phyloP scores from a whole-genome alignment of 2,888 invertebrate species.

The Thymelicus sylvestris region DNA sequence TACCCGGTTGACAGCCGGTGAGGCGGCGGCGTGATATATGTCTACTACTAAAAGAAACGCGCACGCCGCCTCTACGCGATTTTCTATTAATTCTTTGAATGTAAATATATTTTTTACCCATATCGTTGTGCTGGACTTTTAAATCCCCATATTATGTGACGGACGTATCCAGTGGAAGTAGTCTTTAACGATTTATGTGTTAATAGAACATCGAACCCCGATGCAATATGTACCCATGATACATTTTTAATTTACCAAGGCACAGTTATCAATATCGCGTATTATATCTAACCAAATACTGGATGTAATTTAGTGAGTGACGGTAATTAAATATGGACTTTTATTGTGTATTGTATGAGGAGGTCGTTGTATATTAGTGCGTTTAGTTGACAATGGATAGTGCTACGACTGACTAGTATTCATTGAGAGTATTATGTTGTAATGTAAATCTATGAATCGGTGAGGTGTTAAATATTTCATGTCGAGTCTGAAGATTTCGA shows the following conservation, averaged over 20 bases:
- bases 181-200: constrained; percentile 42
- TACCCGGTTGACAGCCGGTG: constrained; percentile 83
- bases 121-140: constrained; percentile 51
- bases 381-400: constrained; percentile 52
- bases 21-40: constrained; percentile 75
- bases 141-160: constrained; percentile 18
- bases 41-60: constrained; percentile 59
- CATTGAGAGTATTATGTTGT: constrained; percentile 47
- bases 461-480: constrained; percentile 57
- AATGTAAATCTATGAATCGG: constrained; percentile 43
- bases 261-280: constrained; percentile 41
- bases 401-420: constrained; percentile 51
- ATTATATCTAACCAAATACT: constrained; percentile 44
- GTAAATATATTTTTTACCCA: constrained; percentile 73
- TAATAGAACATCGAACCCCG: constrained; percentile 46
- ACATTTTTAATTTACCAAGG: constrained; percentile 54
- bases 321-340: constrained; percentile 37
- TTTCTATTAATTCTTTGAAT: constrained; percentile 59
- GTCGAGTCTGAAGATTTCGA: constrained; percentile 63
- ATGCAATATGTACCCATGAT: constrained; percentile 60
- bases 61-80: constrained; percentile 81
- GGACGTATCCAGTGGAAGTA: constrained; percentile 11
- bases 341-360: constrained; percentile 21
- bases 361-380: constrained; percentile 35
- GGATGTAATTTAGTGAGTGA: constrained; percentile 40